Base-by-base conservation (phyloP, 2,888 invertebrate genomes). In the Plebejus anna region DNA sequence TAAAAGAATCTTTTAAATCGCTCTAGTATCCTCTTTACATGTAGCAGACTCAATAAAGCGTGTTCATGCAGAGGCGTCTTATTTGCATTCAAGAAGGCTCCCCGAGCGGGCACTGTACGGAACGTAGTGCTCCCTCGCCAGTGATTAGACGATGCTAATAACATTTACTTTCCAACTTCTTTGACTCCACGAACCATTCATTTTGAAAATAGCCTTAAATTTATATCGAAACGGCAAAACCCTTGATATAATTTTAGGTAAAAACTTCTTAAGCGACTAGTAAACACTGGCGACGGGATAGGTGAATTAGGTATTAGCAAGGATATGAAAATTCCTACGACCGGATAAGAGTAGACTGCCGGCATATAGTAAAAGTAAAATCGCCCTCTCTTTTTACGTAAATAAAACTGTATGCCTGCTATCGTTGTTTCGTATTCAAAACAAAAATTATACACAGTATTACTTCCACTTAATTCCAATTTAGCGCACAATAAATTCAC, bases 71-170 rank as follows among this genome's bases (percentile, higher is more conserved):
- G 90, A 90, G 92, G 91, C 91, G 90, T 90, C 92, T 92, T 92
- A 93, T 93, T 92, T 93, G 92, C 92, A 92, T 93, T 91, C 91
- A 90, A 88, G 90, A 90, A 90, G 85, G 88, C 88, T 90, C 89
- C 88, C 88, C 81, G 86, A 88, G 88, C 87, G 88, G 88, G 88
- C 88, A 86, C 89, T 88, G 89, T 90, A 89, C 87, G 87, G 87
- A 89, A 88, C 89, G 87, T 83, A 92, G 84, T 83, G 90, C 91
- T 92, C 92, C 93, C 93, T 84, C 85, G 93, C 86, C 87, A 89
- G 93, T 91, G 91, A 94, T 94, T 93, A 93, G 89, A 89, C 90
- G 89, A 89, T 90, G 91, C 91, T 92, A 92, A 93, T 94, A 92
- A 90, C 92, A 90, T 92, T 92, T 92, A 92, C 91, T 91, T 92